These are phyloP conservation scores for Cantharis nigra DNA, from an alignment of 2,888 invertebrate genomes.

Conservation along the genomic window DNA sequence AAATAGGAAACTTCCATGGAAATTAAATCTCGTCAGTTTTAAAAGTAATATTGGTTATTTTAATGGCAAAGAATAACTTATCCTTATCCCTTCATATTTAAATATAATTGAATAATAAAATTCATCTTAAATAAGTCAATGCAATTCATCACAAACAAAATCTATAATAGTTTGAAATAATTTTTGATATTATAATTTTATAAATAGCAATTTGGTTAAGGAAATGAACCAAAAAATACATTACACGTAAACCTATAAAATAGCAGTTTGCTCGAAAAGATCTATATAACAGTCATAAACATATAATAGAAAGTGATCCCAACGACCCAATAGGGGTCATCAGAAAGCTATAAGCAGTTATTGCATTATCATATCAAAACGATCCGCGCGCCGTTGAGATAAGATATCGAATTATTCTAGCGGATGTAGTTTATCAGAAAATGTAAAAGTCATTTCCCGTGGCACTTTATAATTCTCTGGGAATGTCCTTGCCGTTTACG, in stretches of 20 bases:
- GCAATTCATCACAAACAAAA: background rate
- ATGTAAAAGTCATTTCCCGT: slow-evolving; percentile 28
- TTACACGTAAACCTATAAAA: slow-evolving; percentile 29
- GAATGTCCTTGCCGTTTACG: slow-evolving; percentile 22
- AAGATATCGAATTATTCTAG: slow-evolving; percentile 30
- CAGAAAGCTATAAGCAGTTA: slow-evolving; percentile 31
- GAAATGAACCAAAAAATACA: slow-evolving; percentile 17
- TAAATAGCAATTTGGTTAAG: background rate
- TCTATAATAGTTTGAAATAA: background rate
- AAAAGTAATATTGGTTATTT: background rate
- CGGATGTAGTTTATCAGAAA: slow-evolving; percentile 31
- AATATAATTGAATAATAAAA: background rate
- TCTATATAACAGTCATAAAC: slow-evolving; percentile 28
- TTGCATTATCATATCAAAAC: slow-evolving; percentile 32
- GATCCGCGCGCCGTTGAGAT: slow-evolving; percentile 24
- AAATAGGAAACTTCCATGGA: background rate
- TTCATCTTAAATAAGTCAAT: background rate
- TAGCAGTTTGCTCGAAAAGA: slow-evolving; percentile 23
- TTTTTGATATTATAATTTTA: background rate
- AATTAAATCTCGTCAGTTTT: background rate
- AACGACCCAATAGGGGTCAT: slow-evolving; percentile 30
- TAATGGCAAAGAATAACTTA: background rate
- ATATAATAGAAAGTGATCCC: slow-evolving; percentile 32
- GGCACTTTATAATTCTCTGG: slow-evolving; percentile 25
- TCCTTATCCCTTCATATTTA: background rate